Evolutionary conservation across 2,888 invertebrate species (phyloP).

Genomic region (Byasa hedistus): DNA sequence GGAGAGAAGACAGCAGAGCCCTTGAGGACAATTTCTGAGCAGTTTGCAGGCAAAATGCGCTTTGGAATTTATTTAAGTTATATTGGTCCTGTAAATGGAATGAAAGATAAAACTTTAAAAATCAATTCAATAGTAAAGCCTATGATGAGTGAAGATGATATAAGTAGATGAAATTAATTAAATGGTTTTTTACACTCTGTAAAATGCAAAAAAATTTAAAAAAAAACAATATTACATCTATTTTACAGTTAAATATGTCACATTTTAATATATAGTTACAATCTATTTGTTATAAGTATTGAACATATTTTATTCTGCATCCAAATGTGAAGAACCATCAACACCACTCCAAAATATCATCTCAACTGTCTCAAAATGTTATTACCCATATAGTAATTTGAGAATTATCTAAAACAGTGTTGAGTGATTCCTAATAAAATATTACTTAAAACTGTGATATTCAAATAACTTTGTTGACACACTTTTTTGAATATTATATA

Average conservation of each 20-base stretch:
- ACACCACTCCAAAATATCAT: too few relatives aligned
- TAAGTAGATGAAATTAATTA: conserved; percentile 53
- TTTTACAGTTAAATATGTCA: too few relatives aligned
- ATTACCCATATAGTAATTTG: too few relatives aligned
- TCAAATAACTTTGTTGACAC: too few relatives aligned
- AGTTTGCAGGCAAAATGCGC: conserved; percentile 86
- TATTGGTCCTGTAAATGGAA: conserved; percentile 55
- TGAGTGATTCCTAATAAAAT: too few relatives aligned
- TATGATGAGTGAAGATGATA: conserved; percentile 51
- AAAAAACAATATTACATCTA: background rate
- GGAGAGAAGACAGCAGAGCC: conserved; percentile 90
- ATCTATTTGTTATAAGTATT: background rate
- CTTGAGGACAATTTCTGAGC: conserved; percentile 85
- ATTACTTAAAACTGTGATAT: too few relatives aligned
- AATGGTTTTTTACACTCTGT: background rate
- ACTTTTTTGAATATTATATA: too few relatives aligned
- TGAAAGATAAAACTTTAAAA: conserved; percentile 48
- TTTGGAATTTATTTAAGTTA: conserved; percentile 89
- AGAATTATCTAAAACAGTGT: too few relatives aligned
- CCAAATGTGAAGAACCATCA: too few relatives aligned
- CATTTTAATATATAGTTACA: too few relatives aligned
- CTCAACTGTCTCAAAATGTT: too few relatives aligned
- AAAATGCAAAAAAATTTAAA: background rate
- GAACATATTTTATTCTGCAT: background rate
- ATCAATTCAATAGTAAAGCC: conserved; percentile 49